Conservation (phyloP, 2,113 vertebrate species). For the Coracopsis vasa region DNA sequence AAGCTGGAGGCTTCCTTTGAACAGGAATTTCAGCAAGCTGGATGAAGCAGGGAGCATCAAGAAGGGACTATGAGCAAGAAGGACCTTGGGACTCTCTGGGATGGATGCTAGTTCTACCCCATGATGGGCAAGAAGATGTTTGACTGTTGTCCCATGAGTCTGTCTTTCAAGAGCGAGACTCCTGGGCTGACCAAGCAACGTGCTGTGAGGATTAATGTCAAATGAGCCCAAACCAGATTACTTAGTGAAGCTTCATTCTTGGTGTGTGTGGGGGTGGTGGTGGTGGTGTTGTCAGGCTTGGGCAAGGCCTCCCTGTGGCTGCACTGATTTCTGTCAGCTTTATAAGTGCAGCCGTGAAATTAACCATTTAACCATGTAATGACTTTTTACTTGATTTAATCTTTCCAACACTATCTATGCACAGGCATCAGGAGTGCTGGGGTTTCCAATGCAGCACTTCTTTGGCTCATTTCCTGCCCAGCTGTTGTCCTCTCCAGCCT, state of each 20-base stretch:
- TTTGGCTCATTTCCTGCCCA: slow-evolving; percentile 40
- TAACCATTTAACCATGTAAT: slow-evolving; percentile 40
- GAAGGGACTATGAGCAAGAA: not conserved
- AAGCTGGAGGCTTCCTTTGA: not conserved
- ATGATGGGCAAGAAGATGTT: not conserved
- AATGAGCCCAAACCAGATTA: not conserved
- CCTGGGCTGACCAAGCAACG: not conserved
- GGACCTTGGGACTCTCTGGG: not conserved
- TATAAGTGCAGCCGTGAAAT: slow-evolving; percentile 4
- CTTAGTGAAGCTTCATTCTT: not conserved
- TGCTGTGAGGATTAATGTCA: not conserved
- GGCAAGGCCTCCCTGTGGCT: not conserved
- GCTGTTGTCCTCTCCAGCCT: slow-evolving; percentile 17
- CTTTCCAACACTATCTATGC: not conserved
- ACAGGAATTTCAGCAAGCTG: not conserved
- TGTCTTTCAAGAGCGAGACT: not conserved
- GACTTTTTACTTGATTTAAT: slow-evolving; percentile 36
- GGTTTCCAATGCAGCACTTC: not conserved
- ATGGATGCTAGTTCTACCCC: not conserved
- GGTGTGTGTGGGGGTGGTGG: not conserved
- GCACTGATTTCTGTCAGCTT: slow-evolving; percentile 9
- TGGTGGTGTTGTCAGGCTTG: not conserved
- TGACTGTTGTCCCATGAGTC: not conserved
- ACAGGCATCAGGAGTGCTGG: not conserved
- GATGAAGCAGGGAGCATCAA: not conserved